Evolutionary conservation across 2,113 vertebrate species (phyloP).

Genomic region (Orthonyx spaldingii): DNA sequence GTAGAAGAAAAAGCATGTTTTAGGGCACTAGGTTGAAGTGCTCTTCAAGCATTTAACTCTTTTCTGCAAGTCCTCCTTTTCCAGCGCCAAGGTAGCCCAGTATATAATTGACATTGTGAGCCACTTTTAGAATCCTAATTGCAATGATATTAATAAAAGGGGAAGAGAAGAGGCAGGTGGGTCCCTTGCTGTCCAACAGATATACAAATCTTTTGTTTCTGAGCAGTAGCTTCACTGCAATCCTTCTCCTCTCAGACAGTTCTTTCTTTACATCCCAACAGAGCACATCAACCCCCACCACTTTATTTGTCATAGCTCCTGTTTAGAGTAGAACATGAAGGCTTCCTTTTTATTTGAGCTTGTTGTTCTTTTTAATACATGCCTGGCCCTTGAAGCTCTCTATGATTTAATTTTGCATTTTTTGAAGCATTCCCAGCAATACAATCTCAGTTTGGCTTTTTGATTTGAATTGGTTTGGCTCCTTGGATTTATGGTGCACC

Average conservation of each 20-base stretch:
- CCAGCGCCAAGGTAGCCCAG: neutral
- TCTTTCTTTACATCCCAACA: neutral
- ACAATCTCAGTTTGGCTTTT: neutral
- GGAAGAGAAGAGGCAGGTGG: neutral
- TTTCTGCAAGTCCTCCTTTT: neutral
- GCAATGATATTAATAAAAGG: neutral
- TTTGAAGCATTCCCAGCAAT: neutral
- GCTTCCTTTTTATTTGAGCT: neutral
- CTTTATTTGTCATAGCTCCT: neutral
- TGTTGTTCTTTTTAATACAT: neutral
- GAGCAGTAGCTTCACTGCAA: neutral
- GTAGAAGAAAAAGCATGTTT: neutral
- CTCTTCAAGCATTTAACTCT: neutral
- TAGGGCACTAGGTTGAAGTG: neutral
- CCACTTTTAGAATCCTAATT: neutral
- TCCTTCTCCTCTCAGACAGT: neutral
- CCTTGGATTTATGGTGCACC: neutral
- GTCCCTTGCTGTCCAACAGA: neutral
- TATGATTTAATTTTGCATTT: neutral
- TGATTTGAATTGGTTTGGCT: neutral
- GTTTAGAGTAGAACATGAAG: neutral
- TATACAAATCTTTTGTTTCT: neutral
- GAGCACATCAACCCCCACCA: rapidly evolving
- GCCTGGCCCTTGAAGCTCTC: neutral
- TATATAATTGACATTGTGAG: neutral